Evolutionary conservation across 2,888 invertebrate species (phyloP), one percentile per base, ranked within the genome.

Genomic region (Phyllotreta striolata): DNA sequence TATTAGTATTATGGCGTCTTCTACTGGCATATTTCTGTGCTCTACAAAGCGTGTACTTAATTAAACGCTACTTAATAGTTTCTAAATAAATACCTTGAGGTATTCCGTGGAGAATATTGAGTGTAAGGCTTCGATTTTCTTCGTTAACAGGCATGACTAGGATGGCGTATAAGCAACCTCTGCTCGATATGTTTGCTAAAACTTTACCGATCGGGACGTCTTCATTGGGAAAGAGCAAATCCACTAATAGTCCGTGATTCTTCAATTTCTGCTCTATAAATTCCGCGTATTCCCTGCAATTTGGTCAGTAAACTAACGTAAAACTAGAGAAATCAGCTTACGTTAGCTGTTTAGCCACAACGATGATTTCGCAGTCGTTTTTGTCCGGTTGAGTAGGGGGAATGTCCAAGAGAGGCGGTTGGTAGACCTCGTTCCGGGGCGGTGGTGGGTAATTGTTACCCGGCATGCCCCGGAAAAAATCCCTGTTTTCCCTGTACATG

Each of bases 21-120:
- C 96, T 41, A 96, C 79, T 0, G 96, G 96, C 95, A 97, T 97
- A 83, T 97, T 96, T 72, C 97, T 89, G 82, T 97, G 97, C 78
- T 96, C 97, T 90, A 85, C 70, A 79, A 69, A 24, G 24, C 24
- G 24, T 3, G 4, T 24, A 1, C 4, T 46, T 14, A 37, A 5
- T 37, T 57, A 47, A 34, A n/a, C 10, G 9, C 5, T 4, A 41
- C 9, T 3, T 41, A 2, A 3, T 3, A n/a, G 3, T 41, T 41
- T 41, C 6, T 40, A 3, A 7, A 37, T 1, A 14, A 75, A 75
- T 82, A 93, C 93, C 93, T 88, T 94, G 93, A 0, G 95, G 94
- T 70, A 93, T 83, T 13, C 96, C 96, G 82, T 96, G 94, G 12
- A 97, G 83, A 70, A 97, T 92, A 70, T 95, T 95, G 9, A 97